Conservation (phyloP, 2,888 invertebrate species). For the Drosophila falleni region DNA sequence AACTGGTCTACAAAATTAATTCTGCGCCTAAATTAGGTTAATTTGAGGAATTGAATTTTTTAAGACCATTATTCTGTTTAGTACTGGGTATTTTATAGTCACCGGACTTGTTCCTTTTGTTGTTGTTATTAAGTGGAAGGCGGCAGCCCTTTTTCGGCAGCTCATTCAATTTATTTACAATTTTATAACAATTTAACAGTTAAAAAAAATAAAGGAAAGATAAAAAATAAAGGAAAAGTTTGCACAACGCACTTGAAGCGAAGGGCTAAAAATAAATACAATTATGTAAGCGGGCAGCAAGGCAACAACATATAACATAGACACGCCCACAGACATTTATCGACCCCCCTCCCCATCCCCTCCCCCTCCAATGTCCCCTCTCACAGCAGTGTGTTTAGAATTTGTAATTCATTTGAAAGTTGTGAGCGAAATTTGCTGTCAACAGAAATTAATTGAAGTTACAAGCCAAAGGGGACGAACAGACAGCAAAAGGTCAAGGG, state of each 20-base stretch:
- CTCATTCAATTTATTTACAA: conserved; percentile 78
- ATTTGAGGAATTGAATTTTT: too few relatives aligned
- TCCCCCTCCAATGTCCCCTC: too few relatives aligned
- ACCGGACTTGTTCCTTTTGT: conserved; percentile 1
- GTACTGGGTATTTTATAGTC: background rate
- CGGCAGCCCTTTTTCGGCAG: conserved; percentile 42
- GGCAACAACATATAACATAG: conserved; percentile 35
- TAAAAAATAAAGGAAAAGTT: conserved; percentile 45
- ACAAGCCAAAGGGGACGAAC: conserved; percentile 12
- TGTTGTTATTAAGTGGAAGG: conserved; percentile 17
- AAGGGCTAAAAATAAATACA: conserved; percentile 71
- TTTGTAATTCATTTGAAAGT: conserved; percentile 78
- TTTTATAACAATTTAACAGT: conserved; percentile 79
- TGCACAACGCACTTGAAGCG: conserved; percentile 35
- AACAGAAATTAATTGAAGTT: conserved; percentile 74
- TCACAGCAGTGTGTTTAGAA: conserved; percentile 66
- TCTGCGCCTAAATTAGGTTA: too few relatives aligned
- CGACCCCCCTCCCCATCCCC: background rate
- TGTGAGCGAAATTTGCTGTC: conserved; percentile 54
- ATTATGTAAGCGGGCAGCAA: conserved; percentile 57
- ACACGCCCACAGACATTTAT: conserved; percentile 5
- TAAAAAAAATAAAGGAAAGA: conserved; percentile 26
- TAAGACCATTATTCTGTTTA: too few relatives aligned
- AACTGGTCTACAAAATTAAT: background rate
- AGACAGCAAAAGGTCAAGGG: conserved; percentile 37